Conservation (phyloP, 2,113 vertebrate genomes). For the Acrocephalus kingi region DNA sequence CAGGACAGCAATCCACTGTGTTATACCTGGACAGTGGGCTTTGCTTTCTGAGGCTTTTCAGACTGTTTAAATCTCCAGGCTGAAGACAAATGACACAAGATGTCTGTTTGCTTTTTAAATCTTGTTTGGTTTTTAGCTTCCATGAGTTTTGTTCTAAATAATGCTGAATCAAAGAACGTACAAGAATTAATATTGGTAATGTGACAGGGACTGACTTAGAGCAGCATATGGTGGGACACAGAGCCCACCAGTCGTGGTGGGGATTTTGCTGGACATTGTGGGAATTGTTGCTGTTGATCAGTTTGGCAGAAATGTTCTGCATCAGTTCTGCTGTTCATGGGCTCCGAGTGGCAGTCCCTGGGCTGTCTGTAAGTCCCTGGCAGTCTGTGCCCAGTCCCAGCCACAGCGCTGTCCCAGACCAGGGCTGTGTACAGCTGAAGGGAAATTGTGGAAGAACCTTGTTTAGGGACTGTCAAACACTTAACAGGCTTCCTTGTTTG, state of each 20-base stretch:
- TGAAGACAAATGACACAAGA: not conserved
- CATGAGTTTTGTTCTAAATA: not conserved
- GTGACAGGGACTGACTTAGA: not conserved
- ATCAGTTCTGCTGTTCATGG: not conserved
- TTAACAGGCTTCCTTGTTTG: not conserved
- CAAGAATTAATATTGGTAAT: not conserved
- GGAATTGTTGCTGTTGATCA: not conserved
- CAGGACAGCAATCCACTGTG: not conserved
- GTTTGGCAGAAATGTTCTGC: not conserved
- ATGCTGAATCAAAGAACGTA: not conserved
- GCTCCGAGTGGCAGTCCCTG: not conserved
- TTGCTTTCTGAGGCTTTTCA: not conserved
- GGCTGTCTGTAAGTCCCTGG: not conserved
- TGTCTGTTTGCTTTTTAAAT: not conserved
- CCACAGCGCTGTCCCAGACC: not conserved
- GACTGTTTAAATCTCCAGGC: not conserved
- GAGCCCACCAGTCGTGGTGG: not conserved
- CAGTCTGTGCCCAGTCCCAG: not conserved
- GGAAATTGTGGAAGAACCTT: not conserved
- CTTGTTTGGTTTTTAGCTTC: not conserved
- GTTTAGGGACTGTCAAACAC: not conserved
- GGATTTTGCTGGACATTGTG: not conserved
- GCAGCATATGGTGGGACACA: not conserved
- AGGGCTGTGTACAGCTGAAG: not conserved
- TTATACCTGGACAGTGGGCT: not conserved